Base-by-base conservation (phyloP, 2,113 vertebrate species). In the Phaetusa simplex region DNA sequence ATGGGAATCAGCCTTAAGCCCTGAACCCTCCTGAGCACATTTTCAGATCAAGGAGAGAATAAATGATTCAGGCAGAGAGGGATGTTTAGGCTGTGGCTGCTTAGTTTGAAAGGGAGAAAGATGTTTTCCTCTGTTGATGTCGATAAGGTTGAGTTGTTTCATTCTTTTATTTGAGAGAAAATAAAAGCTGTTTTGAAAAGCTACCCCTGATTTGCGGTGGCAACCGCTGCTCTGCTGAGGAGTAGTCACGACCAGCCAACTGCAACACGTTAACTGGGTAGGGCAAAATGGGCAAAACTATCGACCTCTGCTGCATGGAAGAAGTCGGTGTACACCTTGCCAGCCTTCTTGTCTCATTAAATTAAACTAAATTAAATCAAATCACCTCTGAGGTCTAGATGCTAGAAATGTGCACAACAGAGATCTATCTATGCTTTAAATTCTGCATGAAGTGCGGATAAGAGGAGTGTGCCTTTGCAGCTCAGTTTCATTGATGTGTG, bases 301-400 rank as follows among this genome's bases (percentile, higher is more conserved):
- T 42, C 87, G 72, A 16, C 30, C 30, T 80, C 24, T 77, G 66
- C 34, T 62, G 40, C 32, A 76, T 12, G 30, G 56, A 34, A 70
- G 23, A 91, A 29, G 32, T 80, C 78, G 8, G n/a, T 18, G 23
- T 77, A 47, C 42, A 87, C n/a, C 38, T 71, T 66, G 3, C 11
- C 32, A 55, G n/a, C 70, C 67, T 91, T 73, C 45, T 58, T 45
- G 47, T 80, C 93, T 90, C 71, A 91, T 93, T 91, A 95, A 91
- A 96, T 89, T 76, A 90, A 90, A 65, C 40, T 36, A 73, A 96
- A 90, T 88, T 83, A 91, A 73, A 89, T 56, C 36, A 94, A 91
- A 89, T 87, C 80, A 73, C 42, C 65, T 93, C 81, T 34, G 64
- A 91, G 53, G 29, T 82, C 81, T 87, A 58, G 50, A 70, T 12